These are phyloP conservation scores for Ptyas mucosa DNA, from an alignment of 2,113 vertebrate genomes.

Conservation along the genomic window DNA sequence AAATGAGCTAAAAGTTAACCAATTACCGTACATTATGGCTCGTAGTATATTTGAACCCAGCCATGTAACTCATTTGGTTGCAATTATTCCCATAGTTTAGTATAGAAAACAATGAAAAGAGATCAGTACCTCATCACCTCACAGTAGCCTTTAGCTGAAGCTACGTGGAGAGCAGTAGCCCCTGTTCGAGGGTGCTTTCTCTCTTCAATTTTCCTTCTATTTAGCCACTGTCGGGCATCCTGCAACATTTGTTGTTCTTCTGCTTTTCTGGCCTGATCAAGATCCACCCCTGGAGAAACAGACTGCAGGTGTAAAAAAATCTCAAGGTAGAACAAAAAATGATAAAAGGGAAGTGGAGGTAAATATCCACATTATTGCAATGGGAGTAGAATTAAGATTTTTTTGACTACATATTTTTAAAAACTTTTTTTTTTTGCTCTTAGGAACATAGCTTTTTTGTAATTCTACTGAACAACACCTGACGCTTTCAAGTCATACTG, in stretches of 20 bases:
- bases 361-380: neutral
- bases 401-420: neutral
- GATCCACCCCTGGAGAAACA: conserved; percentile 76
- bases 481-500: neutral
- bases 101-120: neutral
- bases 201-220: conserved; percentile 77
- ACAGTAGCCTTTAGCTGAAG: conserved; percentile 90
- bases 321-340: neutral
- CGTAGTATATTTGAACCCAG: neutral
- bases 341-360: neutral
- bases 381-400: neutral
- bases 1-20: neutral
- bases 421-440: neutral
- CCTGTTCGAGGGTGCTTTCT: conserved; percentile 78
- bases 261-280: conserved; percentile 81
- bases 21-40: neutral
- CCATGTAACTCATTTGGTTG: neutral
- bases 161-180: conserved; percentile 89
- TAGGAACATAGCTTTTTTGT: neutral
- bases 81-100: neutral
- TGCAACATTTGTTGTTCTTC: conserved; percentile 91
- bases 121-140: conserved; percentile 87
- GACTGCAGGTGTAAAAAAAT: conserved; percentile 15
- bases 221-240: conserved; percentile 86
- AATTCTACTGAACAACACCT: neutral